Evolutionary conservation across 64 coral and sea anemone species (phyloP), one percentile per base, ranked within the genome.

Genomic region (Orbicella faveolata): DNA sequence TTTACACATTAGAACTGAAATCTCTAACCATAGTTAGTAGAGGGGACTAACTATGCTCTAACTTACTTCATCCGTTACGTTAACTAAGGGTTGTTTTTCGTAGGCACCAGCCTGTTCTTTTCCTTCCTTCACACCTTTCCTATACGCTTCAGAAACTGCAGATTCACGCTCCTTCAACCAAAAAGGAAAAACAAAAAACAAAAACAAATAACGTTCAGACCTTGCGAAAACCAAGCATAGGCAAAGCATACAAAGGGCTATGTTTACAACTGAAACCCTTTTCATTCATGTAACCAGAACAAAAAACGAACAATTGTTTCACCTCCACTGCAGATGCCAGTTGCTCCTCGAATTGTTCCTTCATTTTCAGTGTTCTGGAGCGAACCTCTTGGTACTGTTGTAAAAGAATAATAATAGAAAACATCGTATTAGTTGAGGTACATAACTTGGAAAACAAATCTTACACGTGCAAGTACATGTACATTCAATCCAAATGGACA

Each of bases 331-430:
- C 52, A 21, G 81, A 67, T 18, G 63, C 18, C 17, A 94, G 41
- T 65, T 84, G 88, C 34, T 87, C 57, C 34, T 90, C 93, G 39
- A 80, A 94, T 25, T 94, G 63, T 79, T 90, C 89, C 34, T 94
- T 94, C 93, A 94, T 94, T 82, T 94, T 83, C 61, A 90, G 9
- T 19, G 80, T 90, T 81, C 41, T 94, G 69, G 75, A 78, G 34
- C 93, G 61, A 55, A 90, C 26, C 14, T 94, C 88, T 59, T 90
- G 89, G 86, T 94, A 87, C 88, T 94, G 41, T 79, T 84, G 52
- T 59, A 14, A 59, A 59, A 59, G 10, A 59, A 59, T 8, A 59
- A 59, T 14, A 59, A 59, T 48, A 6, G 7, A 48, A 48, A 48
- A 41, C 44, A 48, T 48, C 44, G 5, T 48, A 48, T 48, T 48